phyloP scores from a whole-genome alignment of 2,113 vertebrate genomes.

The Melanostigma gelatinosum region DNA sequence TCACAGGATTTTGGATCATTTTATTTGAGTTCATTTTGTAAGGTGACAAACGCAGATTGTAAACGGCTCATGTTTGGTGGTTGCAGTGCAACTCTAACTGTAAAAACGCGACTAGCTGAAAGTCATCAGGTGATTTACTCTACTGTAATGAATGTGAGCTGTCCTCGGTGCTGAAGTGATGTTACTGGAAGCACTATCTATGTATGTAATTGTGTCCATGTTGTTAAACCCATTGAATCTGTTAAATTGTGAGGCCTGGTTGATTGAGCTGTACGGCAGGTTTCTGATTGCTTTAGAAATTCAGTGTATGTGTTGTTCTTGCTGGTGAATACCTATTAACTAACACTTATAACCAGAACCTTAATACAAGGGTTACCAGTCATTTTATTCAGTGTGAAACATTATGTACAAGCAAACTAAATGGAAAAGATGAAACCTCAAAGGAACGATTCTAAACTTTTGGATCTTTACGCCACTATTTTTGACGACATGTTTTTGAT shows the following conservation, averaged over 20 bases:
- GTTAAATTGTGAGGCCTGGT: background rate
- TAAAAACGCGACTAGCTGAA: background rate
- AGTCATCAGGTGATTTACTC: background rate
- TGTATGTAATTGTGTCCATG: background rate
- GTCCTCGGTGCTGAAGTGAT: constrained; percentile 26
- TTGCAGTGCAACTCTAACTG: background rate
- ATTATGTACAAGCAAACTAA: background rate
- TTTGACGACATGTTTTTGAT: background rate
- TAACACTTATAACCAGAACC: background rate
- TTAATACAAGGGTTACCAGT: background rate
- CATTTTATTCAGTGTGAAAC: background rate
- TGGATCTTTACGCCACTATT: background rate
- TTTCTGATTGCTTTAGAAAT: background rate
- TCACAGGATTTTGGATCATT: constrained; percentile 9
- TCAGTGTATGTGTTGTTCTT: background rate
- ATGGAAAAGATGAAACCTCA: background rate
- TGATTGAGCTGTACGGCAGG: background rate
- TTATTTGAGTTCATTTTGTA: background rate
- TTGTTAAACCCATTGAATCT: background rate
- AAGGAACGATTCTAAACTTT: background rate
- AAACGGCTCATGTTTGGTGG: background rate
- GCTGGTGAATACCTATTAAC: background rate
- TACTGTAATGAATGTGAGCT: background rate
- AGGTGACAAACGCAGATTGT: background rate
- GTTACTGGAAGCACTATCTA: background rate